A percentile compares a stretch with the other conserved stretches of the same genome.
Conservation (phyloP, 1,140 invertebrate genomes). For the Bombus superbus region DNA sequence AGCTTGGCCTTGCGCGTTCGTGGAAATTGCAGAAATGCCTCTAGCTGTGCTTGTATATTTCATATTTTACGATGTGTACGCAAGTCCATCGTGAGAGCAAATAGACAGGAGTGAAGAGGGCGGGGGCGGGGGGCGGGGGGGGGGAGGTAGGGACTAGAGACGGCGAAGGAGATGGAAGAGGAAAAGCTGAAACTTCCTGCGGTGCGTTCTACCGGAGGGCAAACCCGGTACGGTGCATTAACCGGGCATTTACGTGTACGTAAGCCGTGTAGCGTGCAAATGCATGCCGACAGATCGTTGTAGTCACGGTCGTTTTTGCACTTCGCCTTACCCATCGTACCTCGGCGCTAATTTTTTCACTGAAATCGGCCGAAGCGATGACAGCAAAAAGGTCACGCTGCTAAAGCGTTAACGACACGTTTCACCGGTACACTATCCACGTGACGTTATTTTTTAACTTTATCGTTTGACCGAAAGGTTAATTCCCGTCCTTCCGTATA, state of each 20-base stretch:
- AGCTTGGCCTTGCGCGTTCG: conserved; percentile 42
- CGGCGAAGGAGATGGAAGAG: neutral
- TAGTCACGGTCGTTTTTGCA: conserved; percentile 34
- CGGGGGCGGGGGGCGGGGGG: too few relatives aligned
- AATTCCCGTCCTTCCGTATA: neutral
- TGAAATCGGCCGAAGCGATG: neutral
- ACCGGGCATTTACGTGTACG: conserved; percentile 56
- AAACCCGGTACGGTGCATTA: conserved; percentile 43
- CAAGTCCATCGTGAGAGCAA: conserved; percentile 56
- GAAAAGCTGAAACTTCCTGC: conserved; percentile 38
- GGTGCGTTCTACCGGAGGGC: conserved; percentile 33
- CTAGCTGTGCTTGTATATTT: conserved; percentile 53
- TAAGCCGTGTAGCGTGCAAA: conserved; percentile 25
- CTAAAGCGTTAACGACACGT: neutral
- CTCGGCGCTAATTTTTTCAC: neutral
- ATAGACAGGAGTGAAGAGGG: conserved; percentile 37
- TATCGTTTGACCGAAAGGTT: neutral
- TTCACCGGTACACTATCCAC: too few relatives aligned
- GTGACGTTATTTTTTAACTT: neutral
- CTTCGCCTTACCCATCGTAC: conserved; percentile 41
- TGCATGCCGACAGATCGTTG: conserved; percentile 33
- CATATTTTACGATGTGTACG: conserved; percentile 72
- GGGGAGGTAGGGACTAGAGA: neutral
- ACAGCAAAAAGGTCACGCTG: neutral
- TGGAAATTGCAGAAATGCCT: conserved; percentile 59